phyloP scores from a whole-genome alignment of 2,888 invertebrate species.

The Hipparchia sbordonii region DNA sequence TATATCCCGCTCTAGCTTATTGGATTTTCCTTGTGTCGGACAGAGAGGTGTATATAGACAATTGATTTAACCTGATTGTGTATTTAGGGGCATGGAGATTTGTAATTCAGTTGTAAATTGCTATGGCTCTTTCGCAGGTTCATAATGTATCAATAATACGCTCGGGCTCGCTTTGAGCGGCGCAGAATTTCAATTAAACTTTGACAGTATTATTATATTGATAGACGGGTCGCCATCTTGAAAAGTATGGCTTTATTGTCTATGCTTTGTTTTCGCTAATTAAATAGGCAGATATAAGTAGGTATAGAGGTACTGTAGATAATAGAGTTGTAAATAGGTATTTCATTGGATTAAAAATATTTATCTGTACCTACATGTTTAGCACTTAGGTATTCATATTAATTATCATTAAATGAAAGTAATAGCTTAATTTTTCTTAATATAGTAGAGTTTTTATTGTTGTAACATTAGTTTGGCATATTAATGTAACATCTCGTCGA shows the following conservation, averaged over 20 bases:
- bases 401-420: too few species aligned
- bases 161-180: constrained; percentile 58
- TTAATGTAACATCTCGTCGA: too few species aligned
- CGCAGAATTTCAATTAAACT: constrained; percentile 79
- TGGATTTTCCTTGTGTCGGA: constrained; percentile 34
- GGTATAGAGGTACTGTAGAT: constrained; percentile 5
- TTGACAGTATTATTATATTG: constrained; percentile 82
- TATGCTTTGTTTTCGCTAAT: constrained; percentile 33
- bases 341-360: constrained; percentile 6
- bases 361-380: neutral
- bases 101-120: constrained; percentile 82
- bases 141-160: constrained; percentile 81
- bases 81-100: constrained; percentile 77
- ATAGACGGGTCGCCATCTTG: constrained; percentile 70
- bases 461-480: too few species aligned
- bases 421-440: too few species aligned
- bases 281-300: neutral
- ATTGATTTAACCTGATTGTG: constrained; percentile 79
- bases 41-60: constrained; percentile 54
- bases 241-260: constrained; percentile 56
- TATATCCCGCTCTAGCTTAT: constrained; percentile 48
- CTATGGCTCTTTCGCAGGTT: constrained; percentile 74
- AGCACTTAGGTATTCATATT: neutral
- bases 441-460: too few species aligned
- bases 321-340: constrained; percentile 42